Base-by-base conservation (phyloP, 2,113 vertebrate species). In the Cyphotilapia sp. region DNA sequence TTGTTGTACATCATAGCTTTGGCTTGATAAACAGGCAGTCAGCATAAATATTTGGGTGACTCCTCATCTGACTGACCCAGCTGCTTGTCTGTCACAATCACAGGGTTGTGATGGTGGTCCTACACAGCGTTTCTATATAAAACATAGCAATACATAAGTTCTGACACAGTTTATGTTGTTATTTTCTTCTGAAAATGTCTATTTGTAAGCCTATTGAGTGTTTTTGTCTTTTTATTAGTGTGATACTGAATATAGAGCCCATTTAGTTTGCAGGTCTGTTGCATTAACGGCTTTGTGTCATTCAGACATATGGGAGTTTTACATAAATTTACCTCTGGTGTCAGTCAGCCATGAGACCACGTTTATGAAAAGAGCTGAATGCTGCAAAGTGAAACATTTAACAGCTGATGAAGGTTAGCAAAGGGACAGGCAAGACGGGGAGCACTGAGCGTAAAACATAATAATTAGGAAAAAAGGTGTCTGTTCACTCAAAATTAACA, bases 21-120 rank as follows among this genome's bases (percentile, higher is more conserved):
- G 59, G 33, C 59, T 93, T 87, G 76, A 90, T 87, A 89, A 93
- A 91, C 84, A 85, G 69, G 66, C 80, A 90, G 83, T 38, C 78
- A 57, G 82, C 87, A 85, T 89, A 84, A 88, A 87, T 90, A 71
- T 87, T 84, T 66, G 82, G 85, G 85, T 61, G 78, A 83, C 80
- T 88, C 40, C 74, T 31, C 56, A 61, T 35, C 78, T 69, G 31
- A 87, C 35, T 84, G 80, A 87, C 81, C 90, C 71, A 88, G 85
- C 84, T 85, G 38, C 24, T 54, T 56, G 74, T 88, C 80, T 24
- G 12, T 91, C 85, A 87, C 85, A 82, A 12, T 89, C 63, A 57
- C 2, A 38, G 80, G 88, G 83, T 86, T 22, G 51, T 2, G 8
- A 8, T 66, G 33, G 19, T 66, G 61, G 33, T 66, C 19, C 33